Evolutionary conservation across 2,797 vertebrate species (phyloP), one percentile per base, ranked within the genome.

Genomic region (Enteromius thamalakanensis): DNA sequence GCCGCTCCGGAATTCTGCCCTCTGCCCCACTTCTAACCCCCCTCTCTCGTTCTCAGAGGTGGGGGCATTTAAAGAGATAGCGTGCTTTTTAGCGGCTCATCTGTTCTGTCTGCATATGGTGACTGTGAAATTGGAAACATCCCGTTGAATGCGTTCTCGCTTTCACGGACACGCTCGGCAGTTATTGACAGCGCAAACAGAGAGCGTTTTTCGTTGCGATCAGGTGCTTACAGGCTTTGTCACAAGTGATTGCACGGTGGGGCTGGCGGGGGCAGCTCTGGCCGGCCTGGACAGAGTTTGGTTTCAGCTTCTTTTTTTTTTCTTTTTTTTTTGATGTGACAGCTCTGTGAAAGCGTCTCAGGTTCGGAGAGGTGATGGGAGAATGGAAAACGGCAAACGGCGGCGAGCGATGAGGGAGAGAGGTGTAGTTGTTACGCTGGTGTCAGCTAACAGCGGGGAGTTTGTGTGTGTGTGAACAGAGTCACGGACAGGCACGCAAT

Each of bases 1-100:
- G 91, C 92, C 91, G 91, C 92, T 94, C 83, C 91, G 92, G 92
- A 94, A 94, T 94, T 94, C 94, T 94, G 93, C 94, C 93, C 94
- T 93, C 93, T 94, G 92, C 91, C 92, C 93, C 91, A 91, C 90
- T 92, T 91, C 90, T 90, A 86, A 86, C 89, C 90, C 65, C 64
- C 68, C 26, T 26, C 68, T 32, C 76, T 75, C 76, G 70, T 80
- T 75, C 83, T 87, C 84, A 89, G 74, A 74, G 87, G 81, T 86
- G 89, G 90, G 92, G 92, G 91, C 91, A 88, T 93, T 94, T 94
- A 93, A 92, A 94, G 92, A 92, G 93, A 94, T 91, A 94, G 87
- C 47, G 19, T 60, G 84, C 87, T 84, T 87, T 93, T 94, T 91
- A 90, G 91, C 42, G 47, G 76, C 11, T 80, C 85, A 80, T 81